Evolutionary conservation across 2,113 vertebrate genomes (phyloP).

Genomic region (Peromyscus polionotus): DNA sequence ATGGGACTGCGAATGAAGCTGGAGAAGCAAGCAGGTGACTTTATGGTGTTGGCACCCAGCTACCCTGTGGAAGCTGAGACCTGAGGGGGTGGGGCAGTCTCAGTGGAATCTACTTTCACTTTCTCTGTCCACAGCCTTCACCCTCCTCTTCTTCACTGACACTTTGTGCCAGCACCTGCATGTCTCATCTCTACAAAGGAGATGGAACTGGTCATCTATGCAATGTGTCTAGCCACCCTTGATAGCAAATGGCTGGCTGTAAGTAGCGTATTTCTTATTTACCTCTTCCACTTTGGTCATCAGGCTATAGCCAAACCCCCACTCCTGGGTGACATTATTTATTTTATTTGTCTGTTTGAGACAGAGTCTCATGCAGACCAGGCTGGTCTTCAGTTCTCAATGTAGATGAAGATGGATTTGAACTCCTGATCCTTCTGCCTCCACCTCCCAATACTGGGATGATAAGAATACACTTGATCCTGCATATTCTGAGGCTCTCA

Average conservation of each 20-base stretch:
- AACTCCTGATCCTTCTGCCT: neutral
- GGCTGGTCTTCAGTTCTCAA: neutral
- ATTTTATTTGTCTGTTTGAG: neutral
- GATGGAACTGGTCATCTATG: neutral
- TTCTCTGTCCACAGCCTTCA: neutral
- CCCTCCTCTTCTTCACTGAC: neutral
- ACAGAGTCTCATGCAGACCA: too few relatives aligned
- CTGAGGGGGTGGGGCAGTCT: too few relatives aligned
- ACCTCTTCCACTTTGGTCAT: accelerated
- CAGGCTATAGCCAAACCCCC: accelerated
- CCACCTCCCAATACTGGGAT: neutral
- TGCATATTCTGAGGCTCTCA: neutral
- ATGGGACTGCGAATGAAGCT: neutral
- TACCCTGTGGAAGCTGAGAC: neutral
- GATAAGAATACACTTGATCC: neutral
- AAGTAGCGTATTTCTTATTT: accelerated
- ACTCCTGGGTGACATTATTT: neutral
- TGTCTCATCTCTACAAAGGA: neutral
- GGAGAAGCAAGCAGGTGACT: neutral
- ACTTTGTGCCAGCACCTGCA: accelerated
- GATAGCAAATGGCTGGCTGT: accelerated
- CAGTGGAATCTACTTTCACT: too few relatives aligned
- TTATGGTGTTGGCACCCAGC: neutral
- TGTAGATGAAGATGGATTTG: neutral
- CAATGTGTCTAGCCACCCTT: accelerated